These are phyloP conservation scores for Reticulitermes lucifugus DNA, from an alignment of 2,888 invertebrate species.

Conservation along the genomic window DNA sequence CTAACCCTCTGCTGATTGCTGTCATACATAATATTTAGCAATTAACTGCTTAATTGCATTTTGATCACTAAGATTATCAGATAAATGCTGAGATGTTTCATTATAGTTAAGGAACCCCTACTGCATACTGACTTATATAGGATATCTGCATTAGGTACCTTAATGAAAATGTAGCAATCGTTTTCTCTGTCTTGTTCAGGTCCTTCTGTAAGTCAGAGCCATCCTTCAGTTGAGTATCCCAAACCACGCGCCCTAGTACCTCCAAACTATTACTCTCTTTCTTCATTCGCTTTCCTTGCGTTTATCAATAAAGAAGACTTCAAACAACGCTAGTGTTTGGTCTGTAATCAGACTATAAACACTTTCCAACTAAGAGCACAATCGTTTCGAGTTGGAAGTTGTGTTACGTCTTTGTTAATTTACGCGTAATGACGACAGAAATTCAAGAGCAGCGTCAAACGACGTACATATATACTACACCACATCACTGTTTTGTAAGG, in stretches of 20 bases:
- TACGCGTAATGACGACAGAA: not conserved
- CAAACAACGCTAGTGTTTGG: constrained; percentile 14
- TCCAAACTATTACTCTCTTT: not conserved
- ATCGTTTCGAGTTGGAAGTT: constrained; percentile 10
- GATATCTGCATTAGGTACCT: too few relatives aligned
- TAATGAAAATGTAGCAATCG: too few relatives aligned
- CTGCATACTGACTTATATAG: too few relatives aligned
- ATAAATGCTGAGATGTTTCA: too few relatives aligned
- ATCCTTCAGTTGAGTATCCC: not conserved
- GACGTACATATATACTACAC: not conserved
- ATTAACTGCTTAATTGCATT: too few relatives aligned
- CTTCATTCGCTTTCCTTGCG: not conserved
- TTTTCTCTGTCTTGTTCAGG: too few relatives aligned
- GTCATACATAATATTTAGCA: too few relatives aligned
- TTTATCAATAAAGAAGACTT: not conserved
- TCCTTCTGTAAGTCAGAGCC: too few relatives aligned
- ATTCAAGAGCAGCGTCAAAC: not conserved
- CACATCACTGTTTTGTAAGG: not conserved
- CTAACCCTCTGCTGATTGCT: too few relatives aligned
- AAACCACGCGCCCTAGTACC: not conserved
- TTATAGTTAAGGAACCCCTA: too few relatives aligned
- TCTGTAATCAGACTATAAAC: constrained; percentile 8
- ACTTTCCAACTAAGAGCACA: constrained; percentile 1
- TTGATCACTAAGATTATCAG: too few relatives aligned
- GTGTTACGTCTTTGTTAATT: not conserved